phyloP scores from a whole-genome alignment of 2,113 vertebrate species.

The Rhabdornis inornatus region DNA sequence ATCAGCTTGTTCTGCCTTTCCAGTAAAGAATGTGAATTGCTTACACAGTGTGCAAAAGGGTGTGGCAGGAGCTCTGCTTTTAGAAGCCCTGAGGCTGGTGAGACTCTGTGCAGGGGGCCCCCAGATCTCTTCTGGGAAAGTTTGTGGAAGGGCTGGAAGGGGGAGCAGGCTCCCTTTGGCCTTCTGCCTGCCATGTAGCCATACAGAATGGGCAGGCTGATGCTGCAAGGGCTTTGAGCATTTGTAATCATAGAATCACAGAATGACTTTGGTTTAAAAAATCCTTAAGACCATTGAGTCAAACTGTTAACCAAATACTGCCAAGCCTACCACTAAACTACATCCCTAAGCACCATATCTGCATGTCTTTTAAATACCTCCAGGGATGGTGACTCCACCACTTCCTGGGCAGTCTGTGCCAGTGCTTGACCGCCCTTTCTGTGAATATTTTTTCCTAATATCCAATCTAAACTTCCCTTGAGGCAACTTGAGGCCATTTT shows the following conservation, averaged over 20 bases:
- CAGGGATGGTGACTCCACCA: background rate
- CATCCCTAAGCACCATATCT: background rate
- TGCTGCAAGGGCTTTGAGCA: rapidly evolving
- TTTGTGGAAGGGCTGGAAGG: background rate
- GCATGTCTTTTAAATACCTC: background rate
- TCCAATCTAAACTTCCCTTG: background rate
- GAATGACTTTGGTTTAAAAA: background rate
- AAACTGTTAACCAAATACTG: background rate
- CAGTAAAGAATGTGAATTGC: background rate
- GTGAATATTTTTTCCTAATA: background rate
- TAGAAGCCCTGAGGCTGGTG: background rate
- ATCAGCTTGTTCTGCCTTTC: constrained; percentile 4
- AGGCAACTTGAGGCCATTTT: background rate
- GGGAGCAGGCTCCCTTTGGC: rapidly evolving
- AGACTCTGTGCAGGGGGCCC: background rate
- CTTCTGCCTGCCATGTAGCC: background rate
- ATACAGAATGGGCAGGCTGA: background rate
- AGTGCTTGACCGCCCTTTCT: rapidly evolving
- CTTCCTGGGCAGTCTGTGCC: background rate
- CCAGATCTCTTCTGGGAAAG: background rate
- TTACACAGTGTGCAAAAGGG: background rate
- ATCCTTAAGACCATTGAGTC: background rate
- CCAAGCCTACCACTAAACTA: background rate
- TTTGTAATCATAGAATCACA: background rate
- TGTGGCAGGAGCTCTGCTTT: background rate